Evolutionary conservation across 2,888 invertebrate genomes (phyloP).

Genomic region (Tuberolachnus salignus): DNA sequence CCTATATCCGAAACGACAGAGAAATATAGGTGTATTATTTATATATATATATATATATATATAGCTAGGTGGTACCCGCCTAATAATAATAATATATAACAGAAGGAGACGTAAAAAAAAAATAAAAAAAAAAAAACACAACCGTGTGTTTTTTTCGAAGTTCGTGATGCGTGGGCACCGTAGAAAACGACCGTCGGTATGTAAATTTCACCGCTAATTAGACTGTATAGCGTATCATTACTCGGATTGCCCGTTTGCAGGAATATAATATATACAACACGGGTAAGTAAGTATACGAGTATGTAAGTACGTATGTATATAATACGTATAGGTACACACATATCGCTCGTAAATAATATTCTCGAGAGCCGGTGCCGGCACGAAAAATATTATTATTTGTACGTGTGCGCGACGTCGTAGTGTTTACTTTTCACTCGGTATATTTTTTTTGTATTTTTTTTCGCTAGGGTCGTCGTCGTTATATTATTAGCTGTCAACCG

Average conservation of each 20-base stretch:
- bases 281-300: no score
- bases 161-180: constrained; percentile 54
- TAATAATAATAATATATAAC: constrained; percentile 40
- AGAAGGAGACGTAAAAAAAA: constrained; percentile 19
- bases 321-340: not conserved
- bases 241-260: constrained; percentile 29
- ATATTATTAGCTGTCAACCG: constrained; percentile 49
- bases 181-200: constrained; percentile 43
- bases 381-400: constrained; percentile 1
- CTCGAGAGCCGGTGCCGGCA: not conserved
- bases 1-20: not conserved
- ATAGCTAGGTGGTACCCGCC: not conserved
- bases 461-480: constrained; percentile 23
- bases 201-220: constrained; percentile 55
- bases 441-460: constrained; percentile 24
- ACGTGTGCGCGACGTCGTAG: not conserved
- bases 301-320: not conserved
- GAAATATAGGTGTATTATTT: not conserved
- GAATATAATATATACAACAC: not conserved
- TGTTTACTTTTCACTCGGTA: constrained; percentile 30
- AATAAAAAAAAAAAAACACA: not conserved
- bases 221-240: constrained; percentile 54
- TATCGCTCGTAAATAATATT: not conserved
- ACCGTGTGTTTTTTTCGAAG: constrained; percentile 21
- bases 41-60: no score